Base-by-base conservation (phyloP, 2,113 vertebrate species). In the Rhegmatorhina hoffmannsi region DNA sequence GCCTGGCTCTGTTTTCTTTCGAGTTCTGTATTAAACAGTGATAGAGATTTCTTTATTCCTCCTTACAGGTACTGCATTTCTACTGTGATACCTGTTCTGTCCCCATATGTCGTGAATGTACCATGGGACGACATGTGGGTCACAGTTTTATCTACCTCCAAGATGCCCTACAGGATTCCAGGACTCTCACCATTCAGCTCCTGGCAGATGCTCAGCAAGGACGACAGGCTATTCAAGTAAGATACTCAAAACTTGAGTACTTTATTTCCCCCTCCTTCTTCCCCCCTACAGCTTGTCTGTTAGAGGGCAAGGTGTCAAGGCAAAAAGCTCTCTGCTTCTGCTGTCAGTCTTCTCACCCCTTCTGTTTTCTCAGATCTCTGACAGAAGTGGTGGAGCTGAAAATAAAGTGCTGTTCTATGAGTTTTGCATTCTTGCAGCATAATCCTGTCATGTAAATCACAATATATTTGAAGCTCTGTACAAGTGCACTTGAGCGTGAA, bases 121-220 rank as follows among this genome's bases (percentile, higher is more conserved):
- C 99, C 9, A 96, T 99, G 94, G 98, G 99, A 56, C 98, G 99
- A 49, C 99, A 99, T 4, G 98, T 98, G 28, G 99, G 99, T 91
- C 99, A 99, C 98, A 99, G 98, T 93, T 99, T 99, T 69, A 98
- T 99, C 96, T 99, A 99, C 98, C 98, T 99, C 96, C 99, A 99
- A 97, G 99, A 99, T 4, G 99, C 98, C 23, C 98, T 99, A 28
- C 99, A 99, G 96, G 99, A 99, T 95, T 99, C 98, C 33, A 97
- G 99, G 93, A 98, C 99, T 20, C 98, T 99, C 83, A 99, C 99
- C 89, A 99, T 99, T 96, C 99, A 99, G 97, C 98, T 99, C 85
- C 97, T 99, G 93, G 98, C 99, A 4, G 99, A 99, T 18, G 99
- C 98, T 52, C 99, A 99, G 97, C 99, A 99, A 97, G 99, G 99